Conservation (phyloP, 2,888 invertebrate genomes). For the Pseudococcus jackbeardsleyi region DNA sequence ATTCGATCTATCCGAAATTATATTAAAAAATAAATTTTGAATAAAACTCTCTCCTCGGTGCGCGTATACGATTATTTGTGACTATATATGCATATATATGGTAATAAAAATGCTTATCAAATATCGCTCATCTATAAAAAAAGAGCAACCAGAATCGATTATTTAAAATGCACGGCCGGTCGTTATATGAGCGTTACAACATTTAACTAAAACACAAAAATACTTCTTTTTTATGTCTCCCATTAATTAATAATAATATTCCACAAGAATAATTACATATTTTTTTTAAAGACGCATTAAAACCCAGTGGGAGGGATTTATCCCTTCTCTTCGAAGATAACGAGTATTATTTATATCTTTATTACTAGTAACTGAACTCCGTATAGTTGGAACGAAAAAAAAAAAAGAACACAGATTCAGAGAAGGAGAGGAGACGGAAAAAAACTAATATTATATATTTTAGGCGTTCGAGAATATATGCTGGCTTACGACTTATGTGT, state of each 20-base stretch:
- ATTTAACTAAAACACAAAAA: constrained; percentile 56
- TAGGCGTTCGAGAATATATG: constrained; percentile 45
- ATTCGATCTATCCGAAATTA: constrained; percentile 10
- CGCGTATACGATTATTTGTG: constrained; percentile 22
- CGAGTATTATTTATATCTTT: constrained; percentile 64
- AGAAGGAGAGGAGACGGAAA: constrained; percentile 12
- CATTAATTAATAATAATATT: constrained; percentile 64
- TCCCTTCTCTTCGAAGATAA: constrained; percentile 63
- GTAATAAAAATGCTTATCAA: constrained; percentile 63
- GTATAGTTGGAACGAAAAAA: not conserved
- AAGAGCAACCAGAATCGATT: constrained; percentile 62
- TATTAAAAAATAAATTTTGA: not conserved
- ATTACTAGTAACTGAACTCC: constrained; percentile 63
- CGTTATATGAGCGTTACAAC: constrained; percentile 35
- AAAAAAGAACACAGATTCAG: constrained; percentile 2
- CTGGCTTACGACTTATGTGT: constrained; percentile 43
- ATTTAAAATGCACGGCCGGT: constrained; percentile 59
- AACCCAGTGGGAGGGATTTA: constrained; percentile 64
- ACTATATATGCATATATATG: constrained; percentile 7
- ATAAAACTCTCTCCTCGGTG: not conserved
- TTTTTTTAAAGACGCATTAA: constrained; percentile 64
- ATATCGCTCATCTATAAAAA: constrained; percentile 63
- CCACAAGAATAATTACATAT: constrained; percentile 63
- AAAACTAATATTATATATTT: constrained; percentile 57
- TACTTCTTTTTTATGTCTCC: constrained; percentile 63